Conservation (phyloP, 2,797 vertebrate genomes). For the Arrhamphus sclerolepis region DNA sequence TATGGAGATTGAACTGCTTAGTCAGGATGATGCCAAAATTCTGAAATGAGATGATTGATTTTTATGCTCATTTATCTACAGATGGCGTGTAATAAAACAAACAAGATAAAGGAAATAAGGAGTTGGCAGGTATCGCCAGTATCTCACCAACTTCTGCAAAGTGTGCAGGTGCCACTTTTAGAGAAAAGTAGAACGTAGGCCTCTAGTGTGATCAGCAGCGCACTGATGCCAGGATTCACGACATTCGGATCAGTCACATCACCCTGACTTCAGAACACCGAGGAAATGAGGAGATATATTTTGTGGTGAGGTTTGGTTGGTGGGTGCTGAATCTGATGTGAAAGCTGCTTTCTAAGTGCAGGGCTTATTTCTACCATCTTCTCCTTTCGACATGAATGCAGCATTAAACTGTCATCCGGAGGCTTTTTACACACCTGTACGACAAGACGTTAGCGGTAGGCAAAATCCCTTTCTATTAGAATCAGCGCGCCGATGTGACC, state of each 20-base stretch:
- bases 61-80: background rate
- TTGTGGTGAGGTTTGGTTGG: conserved; percentile 13
- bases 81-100: background rate
- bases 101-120: too few relatives aligned
- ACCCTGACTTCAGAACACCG: conserved; percentile 13
- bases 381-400: conserved; percentile 42
- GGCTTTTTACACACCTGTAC: conserved; percentile 62
- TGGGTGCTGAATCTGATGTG: conserved; percentile 24
- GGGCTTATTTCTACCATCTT: conserved; percentile 18
- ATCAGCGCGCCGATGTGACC: conserved; percentile 48
- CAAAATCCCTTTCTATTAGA: conserved; percentile 59
- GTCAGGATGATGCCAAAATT: background rate
- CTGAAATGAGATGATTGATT: background rate
- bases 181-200: background rate
- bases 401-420: conserved; percentile 58
- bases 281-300: conserved; percentile 30
- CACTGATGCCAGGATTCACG: conserved; percentile 11
- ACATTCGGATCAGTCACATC: conserved; percentile 45
- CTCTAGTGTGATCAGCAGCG: too few relatives aligned
- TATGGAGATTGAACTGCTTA: background rate
- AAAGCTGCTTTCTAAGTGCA: conserved; percentile 9
- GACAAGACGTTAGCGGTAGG: conserved; percentile 55
- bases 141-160: background rate
- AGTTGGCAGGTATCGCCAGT: too few relatives aligned
- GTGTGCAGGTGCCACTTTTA: background rate